phyloP scores from a whole-genome alignment of 2,888 invertebrate genomes.

The Drosophila formosana region DNA sequence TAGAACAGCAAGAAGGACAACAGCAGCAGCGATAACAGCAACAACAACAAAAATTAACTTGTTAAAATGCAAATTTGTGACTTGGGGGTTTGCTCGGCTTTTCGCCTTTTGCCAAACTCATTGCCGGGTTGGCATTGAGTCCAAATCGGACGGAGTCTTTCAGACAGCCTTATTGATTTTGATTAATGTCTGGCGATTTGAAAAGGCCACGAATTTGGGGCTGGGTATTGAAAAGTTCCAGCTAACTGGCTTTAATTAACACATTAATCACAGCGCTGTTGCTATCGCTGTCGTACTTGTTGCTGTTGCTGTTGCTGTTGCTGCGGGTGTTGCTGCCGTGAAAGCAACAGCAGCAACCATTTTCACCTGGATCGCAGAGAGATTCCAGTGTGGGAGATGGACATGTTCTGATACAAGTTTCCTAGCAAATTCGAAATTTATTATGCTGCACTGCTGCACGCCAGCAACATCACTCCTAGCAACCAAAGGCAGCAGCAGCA shows the following conservation, averaged over 20 bases:
- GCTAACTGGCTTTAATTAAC: constrained; percentile 74
- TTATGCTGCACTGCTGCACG: constrained; percentile 44
- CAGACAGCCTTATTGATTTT: constrained; percentile 71
- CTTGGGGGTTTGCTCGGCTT: constrained; percentile 58
- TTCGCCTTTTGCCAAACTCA: constrained; percentile 30
- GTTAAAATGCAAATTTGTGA: constrained; percentile 81
- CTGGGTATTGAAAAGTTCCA: constrained; percentile 58
- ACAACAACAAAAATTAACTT: constrained; percentile 74
- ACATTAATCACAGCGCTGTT: constrained; percentile 65
- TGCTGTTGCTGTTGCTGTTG: constrained; percentile 23
- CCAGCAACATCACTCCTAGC: constrained; percentile 58
- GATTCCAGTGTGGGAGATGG: constrained; percentile 56
- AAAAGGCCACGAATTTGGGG: constrained; percentile 61
- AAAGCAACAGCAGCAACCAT: constrained; percentile 58
- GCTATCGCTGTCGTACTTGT: no score
- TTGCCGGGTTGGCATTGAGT: constrained; percentile 71
- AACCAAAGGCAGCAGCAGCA: constrained; percentile 50
- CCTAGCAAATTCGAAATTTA: constrained; percentile 81
- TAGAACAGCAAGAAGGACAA: constrained; percentile 50
- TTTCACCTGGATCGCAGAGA: constrained; percentile 56
- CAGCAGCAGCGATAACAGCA: constrained; percentile 27
- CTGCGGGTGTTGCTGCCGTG: constrained; percentile 46
- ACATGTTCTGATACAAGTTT: constrained; percentile 80
- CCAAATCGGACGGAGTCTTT: neutral
- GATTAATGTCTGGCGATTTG: constrained; percentile 77